These are phyloP conservation scores for Cybosia mesomella DNA, from an alignment of 2,888 invertebrate genomes.

Conservation along the genomic window DNA sequence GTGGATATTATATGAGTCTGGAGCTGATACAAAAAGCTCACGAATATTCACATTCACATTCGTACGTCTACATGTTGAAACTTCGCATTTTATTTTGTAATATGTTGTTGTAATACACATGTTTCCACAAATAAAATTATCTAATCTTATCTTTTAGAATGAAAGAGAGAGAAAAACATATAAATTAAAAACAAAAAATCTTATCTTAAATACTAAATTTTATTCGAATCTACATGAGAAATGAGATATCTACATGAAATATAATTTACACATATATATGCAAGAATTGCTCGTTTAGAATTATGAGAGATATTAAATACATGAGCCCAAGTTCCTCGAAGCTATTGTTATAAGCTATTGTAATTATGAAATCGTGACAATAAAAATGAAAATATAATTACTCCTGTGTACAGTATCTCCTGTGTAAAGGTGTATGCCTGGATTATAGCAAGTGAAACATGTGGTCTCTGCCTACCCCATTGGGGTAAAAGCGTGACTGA, in stretches of 20 bases:
- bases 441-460: too few species aligned
- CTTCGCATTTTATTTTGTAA: background rate
- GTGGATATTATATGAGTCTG: too few species aligned
- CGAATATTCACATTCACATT: background rate
- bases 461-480: too few species aligned
- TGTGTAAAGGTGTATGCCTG: background rate
- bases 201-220: background rate
- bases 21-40: too few species aligned
- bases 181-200: too few species aligned
- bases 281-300: background rate
- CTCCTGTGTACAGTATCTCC: background rate
- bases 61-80: background rate
- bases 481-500: too few species aligned
- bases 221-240: too few species aligned
- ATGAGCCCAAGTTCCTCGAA: background rate
- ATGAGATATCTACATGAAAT: background rate
- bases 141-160: slow-evolving; percentile 4
- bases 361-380: background rate
- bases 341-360: too few species aligned
- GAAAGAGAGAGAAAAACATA: too few species aligned
- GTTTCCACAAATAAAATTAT: background rate
- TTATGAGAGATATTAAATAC: background rate
- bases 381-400: background rate
- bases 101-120: background rate
- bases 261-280: background rate